Base-by-base conservation (phyloP, 2,888 invertebrate species). In the Phania funesta region DNA sequence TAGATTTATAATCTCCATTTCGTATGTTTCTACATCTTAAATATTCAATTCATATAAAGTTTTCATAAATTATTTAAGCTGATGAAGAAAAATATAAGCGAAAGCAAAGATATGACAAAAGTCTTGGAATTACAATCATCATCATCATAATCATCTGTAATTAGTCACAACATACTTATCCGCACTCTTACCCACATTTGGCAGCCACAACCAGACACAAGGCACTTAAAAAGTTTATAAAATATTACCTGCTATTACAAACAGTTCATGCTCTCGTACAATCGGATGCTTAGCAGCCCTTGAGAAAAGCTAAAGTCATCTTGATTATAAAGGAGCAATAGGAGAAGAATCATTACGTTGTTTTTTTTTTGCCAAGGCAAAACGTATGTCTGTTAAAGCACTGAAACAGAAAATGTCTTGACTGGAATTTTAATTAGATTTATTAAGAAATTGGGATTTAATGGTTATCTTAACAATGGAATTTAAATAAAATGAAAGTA, bases 221-320 rank as follows among this genome's bases (percentile, higher is more conserved):
- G 48, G 32, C 71, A 58, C 65, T 71, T 50, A 32, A 56, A 78
- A 71, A 56, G 22, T 70, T 64, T 64, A 38, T 78, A 64, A 78
- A 71, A 48, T 78, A 78, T 78, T 71, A 77, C 77, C 77, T 71
- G 68, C 29, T 16, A 70, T 77, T 77, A 77, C 32, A 7, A 75
- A 50, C 65, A 75, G 50, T 50, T 67, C 50, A n/a, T n/a, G n/a
- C n/a, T n/a, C n/a, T n/a, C n/a, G 48, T 41, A 44, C n/a, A 62
- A 52, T 50, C 60, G 50, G 6, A 29, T 60, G 48, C 38, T 50
- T 50, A 22, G n/a, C 13, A 50, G 16, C 26, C 41, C 60, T 62
- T 29, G 29, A 60, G 32, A 41, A 52, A 52, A 29, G 41, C 29
- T 9, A 16, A 54, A 46, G 44, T 54, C 32, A 65, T 64, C 8